These are phyloP conservation scores for Tenebrio molitor DNA, from an alignment of 1,140 invertebrate species.

Conservation along the genomic window DNA sequence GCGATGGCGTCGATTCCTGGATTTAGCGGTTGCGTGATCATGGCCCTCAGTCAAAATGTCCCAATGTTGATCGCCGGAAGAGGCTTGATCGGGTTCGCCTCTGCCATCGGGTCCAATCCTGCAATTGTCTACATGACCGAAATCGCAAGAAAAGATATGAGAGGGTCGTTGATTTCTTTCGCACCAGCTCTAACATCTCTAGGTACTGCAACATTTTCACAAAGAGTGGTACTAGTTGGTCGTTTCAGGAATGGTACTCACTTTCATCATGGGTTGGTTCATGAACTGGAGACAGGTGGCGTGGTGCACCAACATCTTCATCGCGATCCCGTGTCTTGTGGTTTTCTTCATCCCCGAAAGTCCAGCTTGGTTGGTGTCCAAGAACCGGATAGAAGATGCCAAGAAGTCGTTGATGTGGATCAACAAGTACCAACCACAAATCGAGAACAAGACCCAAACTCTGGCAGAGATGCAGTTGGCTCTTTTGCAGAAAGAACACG, in stretches of 20 bases:
- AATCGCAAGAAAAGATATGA: slow-evolving; percentile 70
- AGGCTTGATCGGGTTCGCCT: background rate
- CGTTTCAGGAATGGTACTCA: slow-evolving; percentile 70
- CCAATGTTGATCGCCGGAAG: background rate
- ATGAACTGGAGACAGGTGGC: slow-evolving; percentile 71
- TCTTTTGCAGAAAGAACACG: slow-evolving; percentile 64
- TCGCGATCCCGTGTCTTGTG: slow-evolving; percentile 69
- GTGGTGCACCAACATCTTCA: slow-evolving; percentile 69
- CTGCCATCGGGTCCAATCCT: slow-evolving; percentile 69
- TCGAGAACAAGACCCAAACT: slow-evolving; percentile 48
- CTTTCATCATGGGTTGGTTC: slow-evolving; percentile 72
- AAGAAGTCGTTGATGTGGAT: slow-evolving; percentile 68
- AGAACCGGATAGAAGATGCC: slow-evolving; percentile 70
- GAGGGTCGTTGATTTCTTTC: slow-evolving; percentile 70
- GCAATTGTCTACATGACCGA: slow-evolving; percentile 74
- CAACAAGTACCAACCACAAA: slow-evolving; percentile 59
- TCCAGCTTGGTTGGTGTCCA: slow-evolving; percentile 73
- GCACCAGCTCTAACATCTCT: slow-evolving; percentile 71
- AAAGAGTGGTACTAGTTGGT: slow-evolving; percentile 4
- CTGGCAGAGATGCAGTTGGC: slow-evolving; percentile 63
- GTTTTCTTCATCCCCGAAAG: slow-evolving; percentile 76
- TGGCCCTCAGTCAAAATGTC: slow-evolving; percentile 7
- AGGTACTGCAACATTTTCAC: slow-evolving; percentile 56
- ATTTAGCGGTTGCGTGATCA: slow-evolving; percentile 13
- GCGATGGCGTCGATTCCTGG: slow-evolving; percentile 17